Conservation (phyloP, 2,888 invertebrate genomes). For the Hyles lineata region DNA sequence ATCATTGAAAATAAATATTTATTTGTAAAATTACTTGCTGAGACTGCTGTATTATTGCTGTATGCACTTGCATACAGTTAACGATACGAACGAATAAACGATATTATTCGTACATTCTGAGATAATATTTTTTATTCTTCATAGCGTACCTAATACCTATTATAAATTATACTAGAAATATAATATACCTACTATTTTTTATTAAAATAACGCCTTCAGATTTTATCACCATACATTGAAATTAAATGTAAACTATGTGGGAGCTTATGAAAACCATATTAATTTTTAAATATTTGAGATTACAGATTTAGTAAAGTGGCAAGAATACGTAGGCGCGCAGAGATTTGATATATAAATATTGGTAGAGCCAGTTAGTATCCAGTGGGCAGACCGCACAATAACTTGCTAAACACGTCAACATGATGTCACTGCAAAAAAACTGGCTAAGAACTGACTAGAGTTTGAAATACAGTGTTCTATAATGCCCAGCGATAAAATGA, state of each 20-base stretch:
- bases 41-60: no score
- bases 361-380: slow-evolving; percentile 22
- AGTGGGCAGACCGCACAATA: slow-evolving; percentile 17
- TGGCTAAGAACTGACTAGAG: background rate
- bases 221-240: background rate
- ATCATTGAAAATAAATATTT: no score
- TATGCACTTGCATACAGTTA: no score
- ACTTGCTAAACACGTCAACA: slow-evolving; percentile 33
- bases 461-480: background rate
- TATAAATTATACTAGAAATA: no score
- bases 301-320: background rate
- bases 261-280: slow-evolving; percentile 4
- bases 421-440: slow-evolving; percentile 34
- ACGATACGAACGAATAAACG: no score
- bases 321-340: background rate
- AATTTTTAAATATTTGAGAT: no score
- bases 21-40: no score
- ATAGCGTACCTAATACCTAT: no score
- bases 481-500: background rate
- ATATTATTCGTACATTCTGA: no score
- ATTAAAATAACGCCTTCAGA: background rate
- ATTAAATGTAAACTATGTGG: background rate
- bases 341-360: slow-evolving; percentile 21
- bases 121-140: no score
- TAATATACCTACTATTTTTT: no score